Evolutionary conservation across 2,113 vertebrate species (phyloP), one percentile per base, ranked within the genome.

Genomic region (Nesogale talazaci): DNA sequence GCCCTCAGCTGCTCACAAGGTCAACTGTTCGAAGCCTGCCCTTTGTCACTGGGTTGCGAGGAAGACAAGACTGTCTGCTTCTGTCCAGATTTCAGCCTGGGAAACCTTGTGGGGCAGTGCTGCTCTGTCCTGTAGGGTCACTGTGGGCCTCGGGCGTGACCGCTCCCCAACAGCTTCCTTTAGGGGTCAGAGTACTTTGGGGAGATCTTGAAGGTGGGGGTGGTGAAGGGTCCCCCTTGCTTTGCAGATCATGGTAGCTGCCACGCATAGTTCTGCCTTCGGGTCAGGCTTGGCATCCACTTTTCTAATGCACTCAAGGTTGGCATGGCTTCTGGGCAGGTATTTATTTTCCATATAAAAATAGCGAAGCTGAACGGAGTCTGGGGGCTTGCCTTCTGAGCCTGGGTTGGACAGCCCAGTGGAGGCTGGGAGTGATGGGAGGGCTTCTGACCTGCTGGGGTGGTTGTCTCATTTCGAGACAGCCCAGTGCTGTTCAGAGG

Each of bases 261-360:
- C 96, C 89, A 89, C 67, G 52, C 89, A 42, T 92, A 89, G 89
- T 91, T 96, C 82, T 88, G 61, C 81, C 78, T 92, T 93, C 82
- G 94, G 94, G 87, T 96, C 94, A 94, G 93, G 74, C 82, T 96
- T 94, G 96, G 95, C 96, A 95, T 83, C 87, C 17, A 25, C n/a
- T 78, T 92, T 89, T 69, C 89, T 22, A 82, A 57, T 17, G 61
- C 38, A 79, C 52, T 95, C 65, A 57, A 86, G 89, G 69, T 94
- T 96, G 94, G 94, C 87, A 38, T 89, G 57, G 63, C 75, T 91
- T 95, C 75, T 63, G 89, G 89, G 89, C 96, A 97, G 96, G 95
- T 96, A 61, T 92, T 95, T 95, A 23, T 65, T 65, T 65, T 27
- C 17, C 16, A 67, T 10, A 75, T 93, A 92, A 96, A 95, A 95